Evolutionary conservation across 2,888 invertebrate genomes (phyloP), one percentile per base, ranked within the genome.

Genomic region (Chaetoderma sp.): DNA sequence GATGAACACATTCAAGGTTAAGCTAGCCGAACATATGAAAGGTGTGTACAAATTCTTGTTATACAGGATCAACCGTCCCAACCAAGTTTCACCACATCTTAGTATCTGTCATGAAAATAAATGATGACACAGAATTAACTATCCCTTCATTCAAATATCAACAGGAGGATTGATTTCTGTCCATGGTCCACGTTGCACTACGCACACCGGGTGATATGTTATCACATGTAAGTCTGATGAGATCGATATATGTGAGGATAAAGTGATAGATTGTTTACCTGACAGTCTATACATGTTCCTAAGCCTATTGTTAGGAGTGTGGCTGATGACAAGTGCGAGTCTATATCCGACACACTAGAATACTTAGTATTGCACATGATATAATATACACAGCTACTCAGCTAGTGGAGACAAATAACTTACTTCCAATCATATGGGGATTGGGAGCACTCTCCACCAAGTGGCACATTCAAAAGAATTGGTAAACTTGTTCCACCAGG

Each of bases 201-300:
- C 27, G 27, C 8, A 27, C 52, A 4, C 27, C 50, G 21, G 25
- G 60, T 8, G 60, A 60, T n/a, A 54, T 60, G 21, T 8, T 60
- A 30, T 23, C 60, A 52, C 60, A 60, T 8, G 6, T 45, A 13
- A 47, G 39, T n/a, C 10, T 13, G 39, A 36, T 13, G 39, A 10
- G n/a, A 36, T 36, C 39, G n/a, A n/a, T 36, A 36, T 36, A 13
- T 13, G n/a, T 36, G 39, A 36, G 39, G 39, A 36, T 13, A 36
- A 10, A 36, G 39, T n/a, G n/a, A 36, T 36, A 36, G 10, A 60
- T 10, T 30, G 50, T 27, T 18, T 56, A 56, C 61, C 61, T 25
- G 42, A 61, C 16, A 56, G 55, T 42, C 55, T 61, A 18, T 61
- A 61, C 55, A 61, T 61, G 55, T 61, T 61, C 30, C 30, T 61